Evolutionary conservation across 2,888 invertebrate genomes (phyloP).

Genomic region (Epistrophe grossulariae): DNA sequence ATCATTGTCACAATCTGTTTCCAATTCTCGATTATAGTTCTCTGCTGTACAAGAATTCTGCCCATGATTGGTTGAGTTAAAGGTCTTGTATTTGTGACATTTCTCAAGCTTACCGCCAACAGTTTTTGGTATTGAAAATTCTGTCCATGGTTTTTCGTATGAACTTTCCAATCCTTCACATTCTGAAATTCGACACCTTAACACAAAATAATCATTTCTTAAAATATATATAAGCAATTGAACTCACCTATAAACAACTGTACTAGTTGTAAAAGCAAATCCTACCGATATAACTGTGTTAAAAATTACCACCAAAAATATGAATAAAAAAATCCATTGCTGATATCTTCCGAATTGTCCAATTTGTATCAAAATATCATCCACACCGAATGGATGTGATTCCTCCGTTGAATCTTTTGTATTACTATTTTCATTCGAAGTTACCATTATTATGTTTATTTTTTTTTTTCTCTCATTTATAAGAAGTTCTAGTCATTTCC

Average conservation of each 20-base stretch:
- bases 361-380: conserved; percentile 81
- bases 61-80: conserved; percentile 20
- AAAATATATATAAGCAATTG: background rate
- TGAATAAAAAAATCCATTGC: conserved; percentile 85
- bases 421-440: conserved; percentile 16
- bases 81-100: conserved; percentile 77
- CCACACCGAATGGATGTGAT: conserved; percentile 70
- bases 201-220: too few species aligned
- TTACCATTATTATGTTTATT: too few species aligned
- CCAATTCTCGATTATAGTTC: conserved; percentile 80
- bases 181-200: conserved; percentile 82
- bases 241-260: conserved; percentile 88
- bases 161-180: conserved; percentile 80
- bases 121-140: conserved; percentile 82
- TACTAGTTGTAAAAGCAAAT: conserved; percentile 89
- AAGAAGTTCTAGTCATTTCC: too few species aligned
- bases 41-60: conserved; percentile 82
- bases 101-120: conserved; percentile 76
- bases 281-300: conserved; percentile 88
- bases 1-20: conserved; percentile 78
- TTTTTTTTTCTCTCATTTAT: too few species aligned
- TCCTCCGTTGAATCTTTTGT: conserved; percentile 4
- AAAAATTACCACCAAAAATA: conserved; percentile 87
- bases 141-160: conserved; percentile 85
- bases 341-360: conserved; percentile 89